Evolutionary conservation across 2,888 invertebrate species (phyloP).

Genomic region (Eumacrocentrus americanus): DNA sequence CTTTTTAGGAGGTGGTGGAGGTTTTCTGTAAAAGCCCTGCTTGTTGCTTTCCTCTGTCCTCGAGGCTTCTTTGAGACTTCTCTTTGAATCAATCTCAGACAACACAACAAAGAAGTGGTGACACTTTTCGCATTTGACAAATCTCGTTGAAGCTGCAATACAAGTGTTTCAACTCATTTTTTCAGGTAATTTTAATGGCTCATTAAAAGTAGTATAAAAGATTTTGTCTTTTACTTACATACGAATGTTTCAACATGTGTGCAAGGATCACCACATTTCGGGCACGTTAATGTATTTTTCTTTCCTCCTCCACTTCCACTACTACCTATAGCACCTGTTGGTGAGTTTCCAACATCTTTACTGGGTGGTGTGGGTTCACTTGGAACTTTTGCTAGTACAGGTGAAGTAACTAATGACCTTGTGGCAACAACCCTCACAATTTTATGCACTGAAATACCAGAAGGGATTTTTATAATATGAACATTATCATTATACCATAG

Average conservation of each 20-base stretch:
- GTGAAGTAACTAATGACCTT: constrained; percentile 50
- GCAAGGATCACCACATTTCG: constrained; percentile 97
- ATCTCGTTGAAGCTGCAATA: constrained; percentile 79
- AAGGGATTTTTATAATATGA: constrained; percentile 6
- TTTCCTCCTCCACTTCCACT: constrained; percentile 68
- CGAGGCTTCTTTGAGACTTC: constrained; percentile 78
- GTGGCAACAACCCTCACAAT: constrained; percentile 53
- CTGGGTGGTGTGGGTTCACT: constrained; percentile 53
- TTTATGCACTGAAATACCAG: constrained; percentile 50
- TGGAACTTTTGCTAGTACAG: constrained; percentile 51
- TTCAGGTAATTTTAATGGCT: too few relatives aligned
- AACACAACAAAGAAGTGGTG: constrained; percentile 97
- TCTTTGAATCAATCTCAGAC: constrained; percentile 91
- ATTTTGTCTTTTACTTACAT: constrained; percentile 65
- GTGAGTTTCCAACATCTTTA: constrained; percentile 43
- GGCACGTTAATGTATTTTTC: constrained; percentile 84
- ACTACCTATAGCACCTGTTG: constrained; percentile 31
- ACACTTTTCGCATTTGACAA: constrained; percentile 98
- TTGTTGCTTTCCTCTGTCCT: constrained; percentile 70
- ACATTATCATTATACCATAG: neutral
- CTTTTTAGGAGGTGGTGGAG: constrained; percentile 94
- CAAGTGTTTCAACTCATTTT: neutral
- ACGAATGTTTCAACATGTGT: constrained; percentile 97
- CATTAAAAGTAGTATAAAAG: neutral
- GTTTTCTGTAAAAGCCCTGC: constrained; percentile 77